A percentile compares a stretch with the other conserved stretches of the same genome.
These are phyloP conservation scores for Proteles cristata DNA, from an alignment of 2,113 vertebrate genomes.

Conservation along the genomic window DNA sequence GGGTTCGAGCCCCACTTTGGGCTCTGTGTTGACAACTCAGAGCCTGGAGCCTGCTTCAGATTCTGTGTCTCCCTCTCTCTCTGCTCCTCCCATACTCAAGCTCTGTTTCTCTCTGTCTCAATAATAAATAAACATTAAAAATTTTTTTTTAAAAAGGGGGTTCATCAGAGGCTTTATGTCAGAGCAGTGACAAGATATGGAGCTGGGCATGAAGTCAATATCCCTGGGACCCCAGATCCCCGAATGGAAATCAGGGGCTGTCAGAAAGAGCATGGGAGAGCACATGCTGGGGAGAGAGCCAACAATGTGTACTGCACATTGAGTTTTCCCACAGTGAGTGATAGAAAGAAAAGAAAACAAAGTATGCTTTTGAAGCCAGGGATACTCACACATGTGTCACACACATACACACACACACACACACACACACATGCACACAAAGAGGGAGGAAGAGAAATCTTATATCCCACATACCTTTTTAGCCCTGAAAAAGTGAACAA, in stretches of 20 bases:
- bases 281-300: conserved; percentile 61
- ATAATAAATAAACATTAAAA: too few species aligned
- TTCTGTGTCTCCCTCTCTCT: too few species aligned
- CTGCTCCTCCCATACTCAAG: too few species aligned
- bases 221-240: neutral
- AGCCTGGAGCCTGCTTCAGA: too few species aligned
- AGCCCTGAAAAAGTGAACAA: conserved; percentile 52
- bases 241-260: conserved; percentile 9
- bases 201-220: neutral
- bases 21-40: too few species aligned
- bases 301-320: conserved; percentile 55
- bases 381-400: conserved; percentile 44
- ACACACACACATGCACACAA: neutral
- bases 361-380: conserved; percentile 64
- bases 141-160: too few species aligned
- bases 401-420: neutral
- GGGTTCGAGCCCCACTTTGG: too few species aligned
- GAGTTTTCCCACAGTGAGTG: conserved; percentile 53
- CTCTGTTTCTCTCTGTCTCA: too few species aligned
- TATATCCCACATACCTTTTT: conserved; percentile 49
- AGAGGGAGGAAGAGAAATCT: neutral
- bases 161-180: neutral
- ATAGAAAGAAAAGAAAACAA: conserved; percentile 57
- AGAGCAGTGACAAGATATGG: neutral
- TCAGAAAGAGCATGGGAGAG: neutral